phyloP scores from a whole-genome alignment of 2,113 vertebrate genomes.

The Grammomys dolichurus region DNA sequence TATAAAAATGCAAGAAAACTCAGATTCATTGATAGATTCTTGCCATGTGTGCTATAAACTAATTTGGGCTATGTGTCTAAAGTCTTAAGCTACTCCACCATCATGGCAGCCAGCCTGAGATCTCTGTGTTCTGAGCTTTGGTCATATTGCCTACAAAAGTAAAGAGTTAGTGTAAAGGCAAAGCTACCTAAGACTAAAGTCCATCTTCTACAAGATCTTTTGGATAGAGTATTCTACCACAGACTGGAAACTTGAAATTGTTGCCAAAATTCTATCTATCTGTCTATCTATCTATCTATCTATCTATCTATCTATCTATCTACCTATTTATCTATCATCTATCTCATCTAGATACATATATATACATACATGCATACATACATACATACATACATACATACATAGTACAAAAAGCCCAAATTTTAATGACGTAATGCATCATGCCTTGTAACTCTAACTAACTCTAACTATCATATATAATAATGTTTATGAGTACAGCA shows the following conservation, averaged over 20 bases:
- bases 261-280: background rate
- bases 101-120: background rate
- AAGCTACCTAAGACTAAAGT: background rate
- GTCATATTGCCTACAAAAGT: background rate
- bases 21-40: background rate
- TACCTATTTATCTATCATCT: background rate
- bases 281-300: background rate
- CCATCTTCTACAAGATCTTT: background rate
- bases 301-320: background rate
- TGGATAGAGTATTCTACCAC: background rate
- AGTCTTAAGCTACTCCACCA: background rate
- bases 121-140: background rate
- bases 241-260: background rate
- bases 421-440: background rate
- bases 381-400: background rate
- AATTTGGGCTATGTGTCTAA: background rate
- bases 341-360: background rate
- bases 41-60: conserved; percentile 7
- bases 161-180: background rate
- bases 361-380: background rate
- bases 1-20: background rate
- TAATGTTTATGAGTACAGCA: background rate
- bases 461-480: background rate
- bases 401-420: background rate
- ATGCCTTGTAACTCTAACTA: conserved; percentile 9